Evolutionary conservation across 2,888 invertebrate species (phyloP).

Genomic region (Malthinus flaveolus): DNA sequence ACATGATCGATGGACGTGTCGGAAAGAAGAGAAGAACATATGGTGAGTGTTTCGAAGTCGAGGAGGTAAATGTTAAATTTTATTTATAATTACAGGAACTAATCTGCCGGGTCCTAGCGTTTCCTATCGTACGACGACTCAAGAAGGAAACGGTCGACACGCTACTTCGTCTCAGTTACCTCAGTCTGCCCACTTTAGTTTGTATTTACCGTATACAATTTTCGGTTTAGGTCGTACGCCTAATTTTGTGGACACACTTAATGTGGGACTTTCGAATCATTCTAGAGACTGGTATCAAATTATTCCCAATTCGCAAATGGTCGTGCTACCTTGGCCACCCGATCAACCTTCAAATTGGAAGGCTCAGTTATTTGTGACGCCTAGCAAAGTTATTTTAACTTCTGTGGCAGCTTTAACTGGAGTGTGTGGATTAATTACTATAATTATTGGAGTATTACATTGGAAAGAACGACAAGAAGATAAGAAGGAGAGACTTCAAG

Average conservation of each 20-base stretch:
- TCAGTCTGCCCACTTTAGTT: conserved; percentile 87
- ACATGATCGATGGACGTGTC: conserved; percentile 71
- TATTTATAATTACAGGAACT: conserved; percentile 59
- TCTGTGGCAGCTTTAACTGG: conserved; percentile 87
- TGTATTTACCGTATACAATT: conserved; percentile 93
- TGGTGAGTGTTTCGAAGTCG: conserved; percentile 55
- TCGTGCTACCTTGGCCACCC: conserved; percentile 87
- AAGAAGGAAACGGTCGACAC: conserved; percentile 78
- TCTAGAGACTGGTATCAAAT: conserved; percentile 84
- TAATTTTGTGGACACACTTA: conserved; percentile 92
- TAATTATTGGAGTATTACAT: conserved; percentile 84
- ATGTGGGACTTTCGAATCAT: conserved; percentile 75
- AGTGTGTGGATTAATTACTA: conserved; percentile 80
- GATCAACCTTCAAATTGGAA: conserved; percentile 80
- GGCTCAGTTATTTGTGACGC: conserved; percentile 91
- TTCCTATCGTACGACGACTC: conserved; percentile 84
- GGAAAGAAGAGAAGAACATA: conserved; percentile 79
- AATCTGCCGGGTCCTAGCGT: conserved; percentile 91
- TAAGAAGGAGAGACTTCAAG: conserved; percentile 75
- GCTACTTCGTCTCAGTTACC: conserved; percentile 87
- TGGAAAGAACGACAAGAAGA: conserved; percentile 89
- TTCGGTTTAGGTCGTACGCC: conserved; percentile 98
- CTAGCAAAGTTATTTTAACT: conserved; percentile 89
- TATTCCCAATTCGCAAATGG: conserved; percentile 97
- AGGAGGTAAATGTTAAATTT: conserved; percentile 1